These are phyloP conservation scores for Cataglyphis livida DNA, from an alignment of 2,888 invertebrate genomes.

Conservation along the genomic window DNA sequence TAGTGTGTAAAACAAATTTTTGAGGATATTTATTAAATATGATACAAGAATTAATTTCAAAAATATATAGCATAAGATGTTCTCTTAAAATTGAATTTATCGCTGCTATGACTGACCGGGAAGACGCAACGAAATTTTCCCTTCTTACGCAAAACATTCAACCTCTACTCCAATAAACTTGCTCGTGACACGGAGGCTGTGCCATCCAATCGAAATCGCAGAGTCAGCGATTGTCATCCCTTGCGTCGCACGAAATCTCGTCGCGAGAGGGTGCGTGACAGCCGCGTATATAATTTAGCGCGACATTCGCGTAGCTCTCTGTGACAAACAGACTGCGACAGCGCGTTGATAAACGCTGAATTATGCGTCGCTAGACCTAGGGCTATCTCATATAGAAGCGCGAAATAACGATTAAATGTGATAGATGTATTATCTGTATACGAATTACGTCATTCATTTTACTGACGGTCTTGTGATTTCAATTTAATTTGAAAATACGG, in stretches of 20 bases:
- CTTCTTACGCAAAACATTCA: slow-evolving; percentile 37
- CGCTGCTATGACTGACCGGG: not conserved
- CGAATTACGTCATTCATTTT: slow-evolving; percentile 11
- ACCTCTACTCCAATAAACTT: slow-evolving; percentile 54
- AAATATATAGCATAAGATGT: not conserved
- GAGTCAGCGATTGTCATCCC: slow-evolving; percentile 67
- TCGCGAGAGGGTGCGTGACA: slow-evolving; percentile 57
- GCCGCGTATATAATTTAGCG: slow-evolving; percentile 61
- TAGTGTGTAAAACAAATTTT: not conserved
- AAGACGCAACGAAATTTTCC: slow-evolving; percentile 28
- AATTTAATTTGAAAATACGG: not conserved
- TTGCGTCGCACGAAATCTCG: slow-evolving; percentile 61
- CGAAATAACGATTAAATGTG: slow-evolving; percentile 35
- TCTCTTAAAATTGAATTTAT: not conserved
- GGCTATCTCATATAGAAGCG: slow-evolving; percentile 41
- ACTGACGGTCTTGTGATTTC: not conserved
- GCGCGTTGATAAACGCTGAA: slow-evolving; percentile 60
- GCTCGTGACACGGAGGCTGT: slow-evolving; percentile 50
- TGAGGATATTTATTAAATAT: not conserved
- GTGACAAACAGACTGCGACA: slow-evolving; percentile 67
- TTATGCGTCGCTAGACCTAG: slow-evolving; percentile 63
- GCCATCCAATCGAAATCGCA: slow-evolving; percentile 64
- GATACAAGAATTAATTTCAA: not conserved
- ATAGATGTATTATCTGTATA: not conserved
- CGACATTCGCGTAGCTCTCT: slow-evolving; percentile 59